These are phyloP conservation scores for Maccullochella peelii DNA, from an alignment of 2,113 vertebrate genomes.

Conservation along the genomic window DNA sequence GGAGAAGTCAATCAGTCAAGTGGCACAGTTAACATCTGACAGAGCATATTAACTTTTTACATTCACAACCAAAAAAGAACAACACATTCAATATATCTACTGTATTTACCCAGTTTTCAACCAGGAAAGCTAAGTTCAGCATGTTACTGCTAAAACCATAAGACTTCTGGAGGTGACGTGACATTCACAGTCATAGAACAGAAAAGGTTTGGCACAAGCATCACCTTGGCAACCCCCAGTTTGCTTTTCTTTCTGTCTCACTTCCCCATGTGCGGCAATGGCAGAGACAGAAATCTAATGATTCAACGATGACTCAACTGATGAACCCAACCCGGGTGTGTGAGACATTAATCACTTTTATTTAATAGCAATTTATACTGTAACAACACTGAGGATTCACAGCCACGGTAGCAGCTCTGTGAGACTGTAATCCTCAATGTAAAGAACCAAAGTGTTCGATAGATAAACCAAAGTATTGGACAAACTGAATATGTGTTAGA, in stretches of 20 bases:
- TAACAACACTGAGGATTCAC: neutral
- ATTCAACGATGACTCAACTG: slow-evolving; percentile 49
- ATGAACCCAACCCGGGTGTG: neutral
- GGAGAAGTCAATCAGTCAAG: neutral
- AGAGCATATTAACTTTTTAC: neutral
- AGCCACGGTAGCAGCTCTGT: neutral
- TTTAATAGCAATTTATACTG: neutral
- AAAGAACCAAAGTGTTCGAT: neutral
- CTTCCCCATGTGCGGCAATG: slow-evolving; percentile 8
- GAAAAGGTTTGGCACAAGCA: slow-evolving; percentile 8
- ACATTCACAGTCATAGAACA: neutral
- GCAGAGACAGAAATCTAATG: slow-evolving; percentile 2
- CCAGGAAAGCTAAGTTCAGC: neutral
- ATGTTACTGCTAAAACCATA: slow-evolving; percentile 6
- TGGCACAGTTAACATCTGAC: neutral
- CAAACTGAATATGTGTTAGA: neutral
- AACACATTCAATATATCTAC: neutral
- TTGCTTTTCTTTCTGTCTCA: slow-evolving; percentile 22
- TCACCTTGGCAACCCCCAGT: slow-evolving; percentile 9
- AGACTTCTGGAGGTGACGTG: slow-evolving; percentile 9
- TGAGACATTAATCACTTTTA: slow-evolving; percentile 1
- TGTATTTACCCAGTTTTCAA: neutral
- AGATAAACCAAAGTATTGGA: neutral
- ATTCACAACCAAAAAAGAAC: neutral
- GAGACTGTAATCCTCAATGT: neutral